Conservation (phyloP, 2,797 vertebrate species). For the Chrysocyon brachyurus region DNA sequence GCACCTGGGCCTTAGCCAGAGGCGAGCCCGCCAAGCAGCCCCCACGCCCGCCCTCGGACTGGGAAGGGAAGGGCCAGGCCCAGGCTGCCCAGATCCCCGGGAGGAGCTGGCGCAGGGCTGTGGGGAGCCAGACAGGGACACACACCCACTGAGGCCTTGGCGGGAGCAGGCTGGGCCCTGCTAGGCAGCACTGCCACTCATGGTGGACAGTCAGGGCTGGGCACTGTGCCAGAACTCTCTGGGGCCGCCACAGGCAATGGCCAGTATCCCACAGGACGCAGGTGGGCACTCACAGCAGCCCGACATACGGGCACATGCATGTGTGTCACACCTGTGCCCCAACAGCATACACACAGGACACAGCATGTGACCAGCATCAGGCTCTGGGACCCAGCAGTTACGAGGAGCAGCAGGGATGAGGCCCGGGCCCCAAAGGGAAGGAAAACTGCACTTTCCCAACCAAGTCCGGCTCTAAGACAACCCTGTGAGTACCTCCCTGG, state of each 20-base stretch:
- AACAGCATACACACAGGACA: neutral
- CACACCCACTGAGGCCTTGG: conserved; percentile 27
- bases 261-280: neutral
- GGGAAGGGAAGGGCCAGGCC: conserved; percentile 61
- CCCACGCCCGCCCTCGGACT: neutral
- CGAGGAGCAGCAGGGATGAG: neutral
- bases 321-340: neutral
- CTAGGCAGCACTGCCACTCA: neutral
- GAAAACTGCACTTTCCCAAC: neutral
- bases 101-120: neutral
- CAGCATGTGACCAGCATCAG: neutral
- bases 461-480: neutral
- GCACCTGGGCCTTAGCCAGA: conserved; percentile 85
- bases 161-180: neutral
- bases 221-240: neutral
- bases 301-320: neutral
- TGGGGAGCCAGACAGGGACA: conserved; percentile 51
- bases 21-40: conserved; percentile 74
- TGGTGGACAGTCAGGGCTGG: neutral
- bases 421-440: neutral
- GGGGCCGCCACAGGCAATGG: neutral
- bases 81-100: conserved; percentile 58
- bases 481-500: neutral
- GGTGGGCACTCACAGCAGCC: neutral
- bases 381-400: neutral